Percentiles rank a stretch among this genome's conserved stretches.
These are phyloP conservation scores for Sylvilagus floridanus DNA, from an alignment of 2,797 vertebrate species.

Conservation along the genomic window DNA sequence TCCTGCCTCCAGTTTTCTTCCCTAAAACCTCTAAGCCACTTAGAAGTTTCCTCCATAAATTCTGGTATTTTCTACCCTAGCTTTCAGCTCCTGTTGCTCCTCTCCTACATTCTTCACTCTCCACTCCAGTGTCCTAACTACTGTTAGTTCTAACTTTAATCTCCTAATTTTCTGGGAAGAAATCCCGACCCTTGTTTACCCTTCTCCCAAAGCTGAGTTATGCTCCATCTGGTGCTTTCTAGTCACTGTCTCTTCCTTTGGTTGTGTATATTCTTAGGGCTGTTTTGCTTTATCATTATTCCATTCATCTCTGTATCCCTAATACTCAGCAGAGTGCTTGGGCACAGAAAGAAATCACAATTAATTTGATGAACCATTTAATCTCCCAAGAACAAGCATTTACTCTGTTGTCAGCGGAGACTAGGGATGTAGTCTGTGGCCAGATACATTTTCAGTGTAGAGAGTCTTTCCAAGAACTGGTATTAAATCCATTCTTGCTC, in stretches of 20 bases:
- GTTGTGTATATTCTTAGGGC: background rate
- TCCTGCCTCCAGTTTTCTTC: background rate
- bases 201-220: background rate
- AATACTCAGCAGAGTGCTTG: background rate
- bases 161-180: background rate
- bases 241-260: no score
- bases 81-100: background rate
- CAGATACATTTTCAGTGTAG: background rate
- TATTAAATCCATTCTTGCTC: background rate
- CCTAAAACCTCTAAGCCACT: background rate
- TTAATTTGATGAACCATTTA: background rate
- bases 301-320: background rate
- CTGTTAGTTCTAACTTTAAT: background rate
- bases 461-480: background rate
- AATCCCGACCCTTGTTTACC: background rate
- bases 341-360: background rate
- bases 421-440: background rate
- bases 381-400: background rate
- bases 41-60: background rate
- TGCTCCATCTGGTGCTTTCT: background rate
- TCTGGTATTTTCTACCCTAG: background rate
- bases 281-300: background rate
- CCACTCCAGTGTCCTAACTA: background rate
- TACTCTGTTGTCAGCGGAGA: background rate
- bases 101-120: background rate